Evolutionary conservation across 2,888 invertebrate species (phyloP), one percentile per base, ranked within the genome.

Genomic region (Eurytoma adleriae): DNA sequence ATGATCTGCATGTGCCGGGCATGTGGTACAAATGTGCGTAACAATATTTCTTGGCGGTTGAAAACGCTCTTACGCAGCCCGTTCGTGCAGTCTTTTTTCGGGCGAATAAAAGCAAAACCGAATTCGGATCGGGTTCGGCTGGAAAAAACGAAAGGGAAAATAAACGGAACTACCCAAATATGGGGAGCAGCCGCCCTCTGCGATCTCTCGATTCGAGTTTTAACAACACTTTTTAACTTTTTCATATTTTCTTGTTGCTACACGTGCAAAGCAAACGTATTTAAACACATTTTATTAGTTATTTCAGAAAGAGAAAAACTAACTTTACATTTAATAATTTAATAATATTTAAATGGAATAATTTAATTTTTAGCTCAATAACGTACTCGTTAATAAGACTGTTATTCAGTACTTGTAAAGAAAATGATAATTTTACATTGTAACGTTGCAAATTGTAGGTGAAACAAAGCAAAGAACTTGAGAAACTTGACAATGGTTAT

Each of bases 11-110:
- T 71, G 66, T 83, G 83, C 61, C 67, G 27, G 72, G 74, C 84
- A 83, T 82, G 69, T 85, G 83, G 71, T 56, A 27, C 81, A 72
- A 84, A 84, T 81, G 76, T 83, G 80, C 79, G 76, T 78, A 78
- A 76, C 82, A 70, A 82, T 83, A 76, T 82, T 84, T 85, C 82
- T 84, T 80, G 57, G 30, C 71, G 68, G 66, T 69, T 72, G 24
- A 54, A 61, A 18, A 40, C 74, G 59, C 24, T 79, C 71, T 79
- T 75, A 61, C 64, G 64, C 75, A 66, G 75, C 75, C 73, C 75
- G 10, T 71, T 67, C 54, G 30, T 56, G 27, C 27, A 59, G 24
- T 59, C 62, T 69, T 67, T 56, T 52, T n/a, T 50, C 54, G n/a
- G 50, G 5, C 48, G 18, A 56, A 69, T 64, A 77, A 70, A 61